phyloP scores from a whole-genome alignment of 2,888 invertebrate genomes.

The Micoletzkya japonica region DNA sequence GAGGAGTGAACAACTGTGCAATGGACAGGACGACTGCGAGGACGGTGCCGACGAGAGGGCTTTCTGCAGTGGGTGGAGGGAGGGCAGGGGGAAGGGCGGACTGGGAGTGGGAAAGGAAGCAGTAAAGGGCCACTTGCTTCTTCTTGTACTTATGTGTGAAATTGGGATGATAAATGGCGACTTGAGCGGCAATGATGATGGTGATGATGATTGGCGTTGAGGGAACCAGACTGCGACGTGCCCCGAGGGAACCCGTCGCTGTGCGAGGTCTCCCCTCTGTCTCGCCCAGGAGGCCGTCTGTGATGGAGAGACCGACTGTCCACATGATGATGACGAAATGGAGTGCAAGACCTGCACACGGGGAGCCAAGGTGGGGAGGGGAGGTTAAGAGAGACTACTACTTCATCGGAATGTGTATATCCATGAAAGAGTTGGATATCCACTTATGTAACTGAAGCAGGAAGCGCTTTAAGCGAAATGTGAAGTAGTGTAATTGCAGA shows the following conservation, averaged over 20 bases:
- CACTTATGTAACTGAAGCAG: too few relatives aligned
- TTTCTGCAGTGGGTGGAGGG: constrained; percentile 23
- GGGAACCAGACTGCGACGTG: background rate
- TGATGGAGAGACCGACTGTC: constrained; percentile 42
- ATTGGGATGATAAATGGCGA: too few relatives aligned
- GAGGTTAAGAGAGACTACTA: too few relatives aligned
- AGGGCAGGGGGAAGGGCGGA: background rate
- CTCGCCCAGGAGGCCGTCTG: constrained; percentile 37
- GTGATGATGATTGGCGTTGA: background rate
- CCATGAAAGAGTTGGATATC: too few relatives aligned
- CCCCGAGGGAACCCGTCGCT: background rate
- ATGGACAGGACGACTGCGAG: constrained; percentile 49
- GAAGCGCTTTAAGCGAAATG: too few relatives aligned
- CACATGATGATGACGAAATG: constrained; percentile 39
- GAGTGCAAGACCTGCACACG: constrained; percentile 36
- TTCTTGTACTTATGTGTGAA: too few relatives aligned
- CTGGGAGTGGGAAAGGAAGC: background rate
- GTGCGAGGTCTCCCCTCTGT: constrained; percentile 13
- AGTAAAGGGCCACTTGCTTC: too few relatives aligned
- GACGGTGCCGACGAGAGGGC: constrained; percentile 46
- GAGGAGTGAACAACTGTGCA: constrained; percentile 34
- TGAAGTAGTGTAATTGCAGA: constrained; percentile 14
- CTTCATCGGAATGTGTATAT: too few relatives aligned
- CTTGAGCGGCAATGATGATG: background rate
- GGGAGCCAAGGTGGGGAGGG: constrained; percentile 43